phyloP scores from a whole-genome alignment of 2,888 invertebrate genomes.

The Caenorhabditis doughertyi region DNA sequence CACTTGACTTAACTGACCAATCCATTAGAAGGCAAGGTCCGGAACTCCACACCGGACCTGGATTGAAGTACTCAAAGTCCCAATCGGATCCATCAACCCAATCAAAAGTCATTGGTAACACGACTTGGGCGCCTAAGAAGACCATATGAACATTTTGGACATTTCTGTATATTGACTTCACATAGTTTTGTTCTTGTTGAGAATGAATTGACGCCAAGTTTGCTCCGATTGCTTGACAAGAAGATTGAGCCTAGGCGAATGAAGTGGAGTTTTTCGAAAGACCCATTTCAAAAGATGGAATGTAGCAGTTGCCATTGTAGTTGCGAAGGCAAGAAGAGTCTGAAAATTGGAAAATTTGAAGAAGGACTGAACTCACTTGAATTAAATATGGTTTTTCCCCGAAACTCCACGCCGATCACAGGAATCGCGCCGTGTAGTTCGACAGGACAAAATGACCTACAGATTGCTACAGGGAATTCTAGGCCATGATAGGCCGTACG shows the following conservation, averaged over 20 bases:
- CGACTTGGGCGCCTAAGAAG: constrained; percentile 6
- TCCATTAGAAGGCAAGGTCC: constrained; percentile 29
- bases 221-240: constrained; percentile 11
- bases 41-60: neutral
- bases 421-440: too few species aligned
- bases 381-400: too few species aligned
- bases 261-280: neutral
- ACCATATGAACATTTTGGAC: neutral
- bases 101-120: constrained; percentile 20
- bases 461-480: too few species aligned
- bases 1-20: neutral
- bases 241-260: constrained; percentile 2
- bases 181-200: constrained; percentile 6
- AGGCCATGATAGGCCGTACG: too few species aligned
- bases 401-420: too few species aligned
- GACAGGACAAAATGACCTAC: too few species aligned
- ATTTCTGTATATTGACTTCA: constrained; percentile 18
- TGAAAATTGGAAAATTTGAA: neutral
- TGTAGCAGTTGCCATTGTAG: constrained; percentile 42
- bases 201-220: constrained; percentile 30
- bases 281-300: constrained; percentile 12
- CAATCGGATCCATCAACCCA: constrained; percentile 23
- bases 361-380: too few species aligned
- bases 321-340: constrained; percentile 20
- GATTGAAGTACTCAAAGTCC: constrained; percentile 24